Percentiles rank a stretch among this genome's conserved stretches.
These are phyloP conservation scores for Cylloceria caligata DNA, from an alignment of 2,888 invertebrate species.

Conservation along the genomic window DNA sequence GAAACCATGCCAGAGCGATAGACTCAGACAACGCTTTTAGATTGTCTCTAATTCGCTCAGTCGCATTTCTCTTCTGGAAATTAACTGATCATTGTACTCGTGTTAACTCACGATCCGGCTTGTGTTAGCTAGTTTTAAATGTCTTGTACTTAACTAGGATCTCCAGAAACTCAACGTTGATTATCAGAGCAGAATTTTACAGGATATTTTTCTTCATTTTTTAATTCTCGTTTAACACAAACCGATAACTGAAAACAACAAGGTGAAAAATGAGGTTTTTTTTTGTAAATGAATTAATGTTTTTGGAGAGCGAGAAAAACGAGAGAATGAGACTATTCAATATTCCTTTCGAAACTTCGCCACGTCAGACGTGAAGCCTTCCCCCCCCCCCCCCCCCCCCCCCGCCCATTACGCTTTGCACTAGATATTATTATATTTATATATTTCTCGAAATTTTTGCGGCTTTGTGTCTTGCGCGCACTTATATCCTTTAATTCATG, in stretches of 20 bases:
- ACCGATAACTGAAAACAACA: no score
- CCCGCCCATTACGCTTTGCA: background rate
- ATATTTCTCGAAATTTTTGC: constrained; percentile 51
- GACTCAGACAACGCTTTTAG: constrained; percentile 8
- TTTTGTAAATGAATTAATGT: no score
- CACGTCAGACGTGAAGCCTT: no score
- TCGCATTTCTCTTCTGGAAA: constrained; percentile 7
- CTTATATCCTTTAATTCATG: constrained; percentile 38
- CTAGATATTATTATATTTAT: constrained; percentile 29
- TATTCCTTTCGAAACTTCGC: no score
- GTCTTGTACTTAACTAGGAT: background rate
- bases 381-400: no score
- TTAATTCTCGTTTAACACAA: no score
- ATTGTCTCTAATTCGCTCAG: background rate
- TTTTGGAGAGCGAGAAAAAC: no score
- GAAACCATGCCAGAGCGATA: constrained; percentile 27
- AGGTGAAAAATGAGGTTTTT: no score
- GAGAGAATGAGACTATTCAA: no score
- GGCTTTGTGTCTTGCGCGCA: constrained; percentile 38
- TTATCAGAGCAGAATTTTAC: background rate
- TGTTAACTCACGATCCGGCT: background rate
- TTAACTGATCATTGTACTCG: constrained; percentile 9
- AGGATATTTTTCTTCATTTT: background rate
- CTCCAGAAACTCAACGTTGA: background rate
- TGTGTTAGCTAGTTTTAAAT: background rate